Evolutionary conservation across 1,140 invertebrate species (phyloP), one percentile per base, ranked within the genome.

Genomic region (Hylaeus anthracinus): DNA sequence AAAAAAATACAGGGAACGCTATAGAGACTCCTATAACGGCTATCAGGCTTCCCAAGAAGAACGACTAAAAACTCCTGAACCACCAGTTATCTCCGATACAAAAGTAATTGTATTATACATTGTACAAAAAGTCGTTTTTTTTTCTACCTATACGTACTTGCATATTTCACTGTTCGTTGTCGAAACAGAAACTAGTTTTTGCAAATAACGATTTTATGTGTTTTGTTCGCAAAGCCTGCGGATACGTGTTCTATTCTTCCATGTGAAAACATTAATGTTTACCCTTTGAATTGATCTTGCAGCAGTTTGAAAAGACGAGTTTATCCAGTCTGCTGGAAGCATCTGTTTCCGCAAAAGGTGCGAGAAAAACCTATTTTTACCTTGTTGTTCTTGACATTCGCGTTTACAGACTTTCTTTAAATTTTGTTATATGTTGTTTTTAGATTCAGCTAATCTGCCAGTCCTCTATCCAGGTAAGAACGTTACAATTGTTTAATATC

Each of bases 251-350:
- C 48, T 41, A 45, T n/a, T 56, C 3, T 58, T 69, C 26, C 26
- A n/a, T 45, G 41, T 58, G 4, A 45, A 71, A 26, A 72, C 56
- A 83, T 67, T 86, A 86, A 84, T 70, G 39, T 70, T 10, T 55
- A 9, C 58, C 53, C 79, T 82, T 70, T 84, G n/a, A 65, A 64
- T 89, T 88, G 14, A 85, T 78, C 80, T 91, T 94, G 63, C 90
- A 94, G 93, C 90, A 82, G 14, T 92, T 90, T 90, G 92, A 92
- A 92, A 94, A 93, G 84, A 94, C 92, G 75, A 94, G 93, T 79
- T 93, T 94, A 80, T 94, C 93, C 88, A 93, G 93, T 85, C 90
- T 93, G 39, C 83, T 94, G 85, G 93, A 93, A 90, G 92, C 93
- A 60, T 94, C 93, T 65, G 93, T 94, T 61, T 93, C 92, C 55